phyloP scores from a whole-genome alignment of 2,888 invertebrate species.

The Gastrophysa polygoni region DNA sequence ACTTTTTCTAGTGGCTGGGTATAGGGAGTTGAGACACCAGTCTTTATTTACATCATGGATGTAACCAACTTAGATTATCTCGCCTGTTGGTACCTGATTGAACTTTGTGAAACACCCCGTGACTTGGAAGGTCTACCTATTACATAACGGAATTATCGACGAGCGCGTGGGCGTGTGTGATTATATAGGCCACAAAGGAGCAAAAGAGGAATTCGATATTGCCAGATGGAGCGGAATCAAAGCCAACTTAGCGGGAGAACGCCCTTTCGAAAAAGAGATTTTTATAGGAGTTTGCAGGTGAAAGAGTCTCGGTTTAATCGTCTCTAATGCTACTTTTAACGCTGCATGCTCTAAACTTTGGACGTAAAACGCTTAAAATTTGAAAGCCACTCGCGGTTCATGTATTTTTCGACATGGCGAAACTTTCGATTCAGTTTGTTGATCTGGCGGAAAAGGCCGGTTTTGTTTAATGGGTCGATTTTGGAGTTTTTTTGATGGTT shows the following conservation, averaged over 20 bases:
- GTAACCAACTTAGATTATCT: too few species aligned
- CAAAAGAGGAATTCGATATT: neutral
- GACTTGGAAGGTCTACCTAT: too few species aligned
- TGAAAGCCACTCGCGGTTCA: slow-evolving; percentile 33
- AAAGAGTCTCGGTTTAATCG: slow-evolving; percentile 38
- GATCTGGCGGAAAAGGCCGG: neutral
- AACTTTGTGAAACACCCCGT: too few species aligned
- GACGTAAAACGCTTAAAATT: slow-evolving; percentile 32
- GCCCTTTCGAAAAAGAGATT: neutral
- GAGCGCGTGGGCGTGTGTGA: neutral
- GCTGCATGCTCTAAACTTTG: slow-evolving; percentile 26
- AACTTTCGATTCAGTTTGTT: slow-evolving; percentile 23
- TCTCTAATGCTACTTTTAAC: slow-evolving; percentile 34
- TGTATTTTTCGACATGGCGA: slow-evolving; percentile 34
- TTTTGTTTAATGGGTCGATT: too few species aligned
- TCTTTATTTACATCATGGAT: too few species aligned
- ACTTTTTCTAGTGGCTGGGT: too few species aligned
- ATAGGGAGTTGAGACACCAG: too few species aligned
- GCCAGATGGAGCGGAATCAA: slow-evolving; percentile 4
- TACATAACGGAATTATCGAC: too few species aligned
- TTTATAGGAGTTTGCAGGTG: slow-evolving; percentile 26
- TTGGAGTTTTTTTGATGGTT: too few species aligned
- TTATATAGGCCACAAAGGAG: neutral
- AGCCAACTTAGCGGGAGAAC: neutral
- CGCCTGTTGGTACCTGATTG: too few species aligned